A percentile compares a stretch with the other conserved stretches of the same genome.
These are phyloP conservation scores for Silurus aristotelis DNA, from an alignment of 2,797 vertebrate species.

Conservation along the genomic window DNA sequence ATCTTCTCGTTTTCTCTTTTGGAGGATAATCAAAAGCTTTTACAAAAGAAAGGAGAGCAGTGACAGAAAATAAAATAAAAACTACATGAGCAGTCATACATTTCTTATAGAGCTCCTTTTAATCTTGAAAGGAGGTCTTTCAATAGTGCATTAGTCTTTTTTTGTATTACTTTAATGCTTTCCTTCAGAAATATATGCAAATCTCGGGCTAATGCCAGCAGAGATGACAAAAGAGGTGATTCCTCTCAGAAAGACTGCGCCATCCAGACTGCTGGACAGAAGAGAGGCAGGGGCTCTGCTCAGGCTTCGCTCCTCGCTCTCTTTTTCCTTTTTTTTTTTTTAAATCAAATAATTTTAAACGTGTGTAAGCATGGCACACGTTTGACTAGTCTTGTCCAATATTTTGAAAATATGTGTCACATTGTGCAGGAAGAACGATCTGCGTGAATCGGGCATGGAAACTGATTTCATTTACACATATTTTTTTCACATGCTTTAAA, in stretches of 20 bases:
- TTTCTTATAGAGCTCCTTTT: conserved; percentile 79
- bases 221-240: conserved; percentile 76
- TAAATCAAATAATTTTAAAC: conserved; percentile 66
- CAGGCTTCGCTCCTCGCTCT: conserved; percentile 1
- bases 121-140: conserved; percentile 79
- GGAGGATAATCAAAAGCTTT: conserved; percentile 70
- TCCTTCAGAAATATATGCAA: conserved; percentile 82
- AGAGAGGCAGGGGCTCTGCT: conserved; percentile 56
- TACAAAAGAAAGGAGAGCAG: conserved; percentile 61
- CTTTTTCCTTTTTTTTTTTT: conserved; percentile 50
- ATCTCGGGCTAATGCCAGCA: conserved; percentile 80
- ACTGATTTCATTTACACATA: conserved; percentile 1
- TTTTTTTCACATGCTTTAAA: background rate
- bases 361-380: conserved; percentile 45
- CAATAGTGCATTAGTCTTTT: conserved; percentile 79
- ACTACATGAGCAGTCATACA: conserved; percentile 76
- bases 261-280: conserved; percentile 66
- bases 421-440: conserved; percentile 15
- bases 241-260: conserved; percentile 64
- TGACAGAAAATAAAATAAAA: conserved; percentile 70
- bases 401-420: conserved; percentile 9
- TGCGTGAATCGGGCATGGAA: background rate
- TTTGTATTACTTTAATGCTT: conserved; percentile 78
- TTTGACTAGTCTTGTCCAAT: conserved; percentile 12
- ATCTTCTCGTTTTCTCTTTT: conserved; percentile 47